Evolutionary conservation across 2,113 vertebrate genomes (phyloP).

Genomic region (Prunella himalayana): DNA sequence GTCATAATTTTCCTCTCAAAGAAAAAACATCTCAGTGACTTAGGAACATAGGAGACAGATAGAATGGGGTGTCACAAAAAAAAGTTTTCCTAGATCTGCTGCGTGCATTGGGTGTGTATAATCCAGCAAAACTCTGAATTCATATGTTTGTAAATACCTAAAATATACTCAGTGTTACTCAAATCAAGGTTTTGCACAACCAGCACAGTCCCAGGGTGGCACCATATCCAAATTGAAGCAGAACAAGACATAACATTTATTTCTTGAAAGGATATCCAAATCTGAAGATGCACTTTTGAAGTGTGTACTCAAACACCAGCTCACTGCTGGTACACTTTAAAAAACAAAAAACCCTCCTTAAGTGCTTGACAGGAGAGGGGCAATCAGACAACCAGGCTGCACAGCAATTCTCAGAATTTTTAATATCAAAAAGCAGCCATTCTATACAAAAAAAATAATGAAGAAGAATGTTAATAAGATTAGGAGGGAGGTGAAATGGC

Average conservation of each 20-base stretch:
- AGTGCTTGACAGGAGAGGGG: background rate
- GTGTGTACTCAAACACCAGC: background rate
- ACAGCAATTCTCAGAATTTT: background rate
- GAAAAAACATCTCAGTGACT: background rate
- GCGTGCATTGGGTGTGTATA: background rate
- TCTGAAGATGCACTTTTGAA: background rate
- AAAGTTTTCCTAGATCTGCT: background rate
- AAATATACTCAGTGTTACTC: background rate
- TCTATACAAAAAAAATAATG: background rate
- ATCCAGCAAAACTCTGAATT: background rate
- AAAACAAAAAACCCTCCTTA: background rate
- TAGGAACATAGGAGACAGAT: background rate
- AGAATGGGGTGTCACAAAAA: background rate
- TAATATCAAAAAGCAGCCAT: background rate
- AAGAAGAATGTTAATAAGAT: background rate
- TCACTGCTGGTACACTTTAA: background rate
- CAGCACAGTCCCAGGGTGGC: background rate
- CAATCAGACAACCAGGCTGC: background rate
- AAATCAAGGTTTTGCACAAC: background rate
- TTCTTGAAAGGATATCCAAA: background rate
- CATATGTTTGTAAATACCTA: background rate
- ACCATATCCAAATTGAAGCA: background rate
- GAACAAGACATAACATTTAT: background rate
- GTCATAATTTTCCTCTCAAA: background rate
- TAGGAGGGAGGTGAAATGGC: background rate